Evolutionary conservation across 2,113 vertebrate species (phyloP), one percentile per base, ranked within the genome.

Genomic region (Ceratotherium simum): DNA sequence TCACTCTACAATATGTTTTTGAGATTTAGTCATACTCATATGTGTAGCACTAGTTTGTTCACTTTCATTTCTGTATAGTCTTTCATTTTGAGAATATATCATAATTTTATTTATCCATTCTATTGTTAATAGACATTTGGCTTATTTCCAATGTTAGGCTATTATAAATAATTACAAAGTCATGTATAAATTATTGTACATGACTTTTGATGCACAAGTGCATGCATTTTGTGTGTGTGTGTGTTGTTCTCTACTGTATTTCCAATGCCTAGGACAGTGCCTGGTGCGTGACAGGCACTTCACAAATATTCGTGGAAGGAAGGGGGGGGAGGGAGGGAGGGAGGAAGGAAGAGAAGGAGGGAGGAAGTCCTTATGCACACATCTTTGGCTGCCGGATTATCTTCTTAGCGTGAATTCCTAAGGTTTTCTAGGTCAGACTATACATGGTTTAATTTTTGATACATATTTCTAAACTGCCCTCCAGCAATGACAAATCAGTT

Each of bases 41-140:
- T 18, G 25, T 12, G 46, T 42, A 80, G 13, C 18, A 81, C 10
- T 21, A 78, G 51, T 54, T 62, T 86, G 23, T 86, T 94, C 62
- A 70, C 65, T 95, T 96, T 67, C 56, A 79, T 62, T 96, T 95
- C 81, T 95, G n/a, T 48, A 91, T 36, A 65, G 64, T 80, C 95
- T 95, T 95, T 95, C 82, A 94, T 76, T 67, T 91, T 85, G n/a
- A 93, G 36, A 95, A 64, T n/a, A 65, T 33, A 60, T 36, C 29
- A 91, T 16, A 93, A 67, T 84, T 88, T 86, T 90, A 87, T 17
- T 87, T 94, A 95, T 73, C 27, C 14, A 65, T 27, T 95, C 13
- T 58, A 73, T 64, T 87, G n/a, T 73, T 87, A 95, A 82, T 29
- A 73, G 81, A 93, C 54, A 95, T 65, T 51, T 82, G 54, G 46